Evolutionary conservation across 2,113 vertebrate species (phyloP), one percentile per base, ranked within the genome.

Genomic region (Narcine bancroftii): DNA sequence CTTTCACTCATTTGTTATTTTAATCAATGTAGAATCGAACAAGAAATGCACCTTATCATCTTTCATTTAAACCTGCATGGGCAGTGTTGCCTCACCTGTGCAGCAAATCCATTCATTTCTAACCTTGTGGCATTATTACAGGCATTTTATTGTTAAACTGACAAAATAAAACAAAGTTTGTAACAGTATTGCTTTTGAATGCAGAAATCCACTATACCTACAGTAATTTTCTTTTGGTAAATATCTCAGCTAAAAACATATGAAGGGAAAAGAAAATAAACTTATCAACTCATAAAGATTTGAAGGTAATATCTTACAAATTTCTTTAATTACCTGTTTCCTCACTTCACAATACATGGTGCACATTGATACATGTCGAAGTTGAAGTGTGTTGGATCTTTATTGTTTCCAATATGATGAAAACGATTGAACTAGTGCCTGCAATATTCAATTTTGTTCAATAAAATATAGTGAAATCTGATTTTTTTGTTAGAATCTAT

Each of bases 401-500:
- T 98, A 99, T 98, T 98, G 98, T 98, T 98, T 97, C 96, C 96
- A 97, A 97, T 99, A 96, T 96, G 95, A 97, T 97, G 97, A 97
- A 98, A 97, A 94, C 97, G 98, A 99, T 99, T 95, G 95, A 97
- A 98, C 98, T 98, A 96, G 96, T 96, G 95, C 95, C 96, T 96
- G 95, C 93, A 95, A 96, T 98, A 99, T 99, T 98, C 97, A 97
- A 97, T 99, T 98, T 96, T 95, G 96, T 96, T 97, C 97, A 96
- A 97, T 97, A 97, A 95, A 98, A 99, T 98, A 97, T 97, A 98
- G 97, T 95, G 96, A 97, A 98, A 98, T 98, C 94, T 94, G 97
- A 98, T 99, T 98, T 47, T n/a, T 98, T 98, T 98, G 97, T 97
- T 97, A 97, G 97, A 97, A 99, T 97, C 97, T 98, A 99, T 98